Percentiles rank a stretch among this genome's conserved stretches.
Evolutionary conservation across 2,113 vertebrate species (phyloP).

Genomic region (Mesitornis unicolor): DNA sequence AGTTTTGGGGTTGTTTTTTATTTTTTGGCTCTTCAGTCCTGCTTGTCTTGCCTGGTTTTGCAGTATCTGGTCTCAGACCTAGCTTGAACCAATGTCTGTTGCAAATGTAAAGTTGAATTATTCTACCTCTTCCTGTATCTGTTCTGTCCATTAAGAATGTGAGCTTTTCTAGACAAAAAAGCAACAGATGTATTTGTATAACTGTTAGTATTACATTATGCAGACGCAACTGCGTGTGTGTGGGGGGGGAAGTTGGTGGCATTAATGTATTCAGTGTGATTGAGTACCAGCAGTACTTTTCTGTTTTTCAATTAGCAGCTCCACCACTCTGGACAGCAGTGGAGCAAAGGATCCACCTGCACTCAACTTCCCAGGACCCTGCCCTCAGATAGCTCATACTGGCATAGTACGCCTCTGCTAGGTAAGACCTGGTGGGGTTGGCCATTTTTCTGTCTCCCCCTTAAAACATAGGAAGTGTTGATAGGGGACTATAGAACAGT

Average conservation of each 20-base stretch:
- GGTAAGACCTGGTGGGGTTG: neutral
- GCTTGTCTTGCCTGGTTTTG: neutral
- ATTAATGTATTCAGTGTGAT: neutral
- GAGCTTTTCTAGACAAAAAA: neutral
- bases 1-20: neutral
- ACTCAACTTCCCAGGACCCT: neutral
- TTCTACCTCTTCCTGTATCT: neutral
- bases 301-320: neutral
- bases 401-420: neutral
- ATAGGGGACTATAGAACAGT: neutral
- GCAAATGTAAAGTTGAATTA: neutral
- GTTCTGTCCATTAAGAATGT: neutral
- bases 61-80: neutral
- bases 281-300: neutral
- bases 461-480: neutral
- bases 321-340: neutral
- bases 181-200: neutral
- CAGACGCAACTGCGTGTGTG: neutral
- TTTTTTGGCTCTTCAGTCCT: neutral
- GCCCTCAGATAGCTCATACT: accelerated
- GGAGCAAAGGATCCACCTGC: neutral
- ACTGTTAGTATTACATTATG: neutral
- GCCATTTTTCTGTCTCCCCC: neutral
- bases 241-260: neutral
- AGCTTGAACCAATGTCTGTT: neutral